Evolutionary conservation across 2,113 vertebrate species (phyloP).

Genomic region (Rhabdornis inornatus): DNA sequence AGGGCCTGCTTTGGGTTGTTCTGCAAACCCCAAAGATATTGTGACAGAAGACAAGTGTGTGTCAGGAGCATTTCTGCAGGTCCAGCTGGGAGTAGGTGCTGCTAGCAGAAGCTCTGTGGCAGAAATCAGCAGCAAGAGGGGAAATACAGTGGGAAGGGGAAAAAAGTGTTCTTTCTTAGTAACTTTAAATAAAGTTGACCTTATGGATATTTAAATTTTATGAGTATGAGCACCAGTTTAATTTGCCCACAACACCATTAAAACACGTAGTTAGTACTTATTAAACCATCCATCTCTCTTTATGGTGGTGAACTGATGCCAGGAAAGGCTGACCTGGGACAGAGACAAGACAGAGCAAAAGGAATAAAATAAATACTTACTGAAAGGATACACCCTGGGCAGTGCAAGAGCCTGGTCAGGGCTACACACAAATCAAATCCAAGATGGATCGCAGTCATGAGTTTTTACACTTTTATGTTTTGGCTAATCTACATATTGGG

Average conservation of each 20-base stretch:
- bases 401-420: too few relatives aligned
- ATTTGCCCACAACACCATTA: not conserved
- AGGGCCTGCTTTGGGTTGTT: fast-evolving
- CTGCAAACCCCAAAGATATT: not conserved
- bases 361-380: too few relatives aligned
- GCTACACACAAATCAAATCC: too few relatives aligned
- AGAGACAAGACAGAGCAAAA: too few relatives aligned
- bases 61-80: not conserved
- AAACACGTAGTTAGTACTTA: not conserved
- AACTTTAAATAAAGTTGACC: not conserved
- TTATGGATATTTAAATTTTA: not conserved
- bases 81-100: not conserved
- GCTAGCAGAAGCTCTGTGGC: not conserved
- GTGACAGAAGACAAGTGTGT: not conserved
- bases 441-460: too few relatives aligned
- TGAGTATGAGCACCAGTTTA: not conserved
- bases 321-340: too few relatives aligned
- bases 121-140: not conserved
- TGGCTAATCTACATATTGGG: too few relatives aligned
- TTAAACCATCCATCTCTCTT: not conserved
- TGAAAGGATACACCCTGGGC: too few relatives aligned
- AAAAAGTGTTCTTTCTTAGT: not conserved
- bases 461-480: too few relatives aligned
- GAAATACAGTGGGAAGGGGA: not conserved
- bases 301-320: not conserved